Percentiles rank a stretch among this genome's conserved stretches.
These are phyloP conservation scores for Eumacrocentrus americanus DNA, from an alignment of 2,888 invertebrate species.

Conservation along the genomic window DNA sequence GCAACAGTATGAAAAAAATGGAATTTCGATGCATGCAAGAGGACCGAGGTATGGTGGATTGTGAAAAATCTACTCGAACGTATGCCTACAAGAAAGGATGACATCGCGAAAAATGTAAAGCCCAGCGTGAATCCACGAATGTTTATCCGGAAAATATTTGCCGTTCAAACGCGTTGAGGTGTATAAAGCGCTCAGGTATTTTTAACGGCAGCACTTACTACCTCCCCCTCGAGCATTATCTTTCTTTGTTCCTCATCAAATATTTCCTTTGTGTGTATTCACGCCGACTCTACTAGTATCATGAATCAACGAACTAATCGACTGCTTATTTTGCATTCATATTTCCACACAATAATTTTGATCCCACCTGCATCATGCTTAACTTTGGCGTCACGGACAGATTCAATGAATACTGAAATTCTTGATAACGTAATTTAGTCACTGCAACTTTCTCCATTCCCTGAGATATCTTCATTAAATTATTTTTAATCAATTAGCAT, in stretches of 20 bases:
- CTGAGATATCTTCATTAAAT: too few relatives aligned
- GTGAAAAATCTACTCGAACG: slow-evolving; percentile 1
- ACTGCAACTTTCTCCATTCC: too few relatives aligned
- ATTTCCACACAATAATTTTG: slow-evolving; percentile 27
- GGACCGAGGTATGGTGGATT: not conserved
- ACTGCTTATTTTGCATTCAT: slow-evolving; percentile 34
- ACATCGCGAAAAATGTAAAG: slow-evolving; percentile 27
- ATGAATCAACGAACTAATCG: slow-evolving; percentile 23
- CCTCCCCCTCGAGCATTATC: slow-evolving; percentile 11
- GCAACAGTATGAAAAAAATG: too few relatives aligned
- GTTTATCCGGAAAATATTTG: slow-evolving; percentile 47
- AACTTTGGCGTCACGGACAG: not conserved
- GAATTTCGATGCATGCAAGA: too few relatives aligned
- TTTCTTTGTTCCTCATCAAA: slow-evolving; percentile 1
- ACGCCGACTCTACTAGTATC: slow-evolving; percentile 20
- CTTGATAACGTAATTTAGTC: too few relatives aligned
- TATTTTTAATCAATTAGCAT: not conserved
- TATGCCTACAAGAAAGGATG: slow-evolving; percentile 6
- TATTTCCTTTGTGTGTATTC: slow-evolving; percentile 14
- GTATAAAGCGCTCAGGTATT: slow-evolving; percentile 7
- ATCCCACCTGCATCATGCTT: slow-evolving; percentile 2
- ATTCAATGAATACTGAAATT: not conserved
- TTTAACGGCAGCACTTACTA: slow-evolving; percentile 28
- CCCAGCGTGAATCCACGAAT: slow-evolving; percentile 30
- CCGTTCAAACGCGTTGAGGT: slow-evolving; percentile 38